phyloP scores from a whole-genome alignment of 2,797 vertebrate species.

The Microctenopoma steveboyesi region DNA sequence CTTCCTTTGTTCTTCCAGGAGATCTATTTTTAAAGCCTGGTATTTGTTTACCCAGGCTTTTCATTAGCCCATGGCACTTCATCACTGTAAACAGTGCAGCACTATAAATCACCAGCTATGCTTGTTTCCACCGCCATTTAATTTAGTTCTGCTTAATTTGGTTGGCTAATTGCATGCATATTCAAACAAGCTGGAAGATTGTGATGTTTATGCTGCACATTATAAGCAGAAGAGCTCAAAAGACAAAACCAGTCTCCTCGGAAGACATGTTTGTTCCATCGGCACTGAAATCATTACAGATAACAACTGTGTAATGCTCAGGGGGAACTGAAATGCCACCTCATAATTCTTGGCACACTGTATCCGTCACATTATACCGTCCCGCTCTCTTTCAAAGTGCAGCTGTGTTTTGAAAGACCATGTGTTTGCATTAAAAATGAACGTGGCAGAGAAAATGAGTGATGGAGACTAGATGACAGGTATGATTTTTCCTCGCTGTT shows the following conservation, averaged over 20 bases:
- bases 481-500: constrained; percentile 21
- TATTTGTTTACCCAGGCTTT: constrained; percentile 73
- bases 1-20: constrained; percentile 48
- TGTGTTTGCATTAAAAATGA: constrained; percentile 38
- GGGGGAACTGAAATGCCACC: constrained; percentile 62
- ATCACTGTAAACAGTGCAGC: constrained; percentile 65
- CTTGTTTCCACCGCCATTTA: constrained; percentile 74
- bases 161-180: constrained; percentile 77
- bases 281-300: constrained; percentile 60
- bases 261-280: constrained; percentile 47
- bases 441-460: constrained; percentile 36
- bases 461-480: constrained; percentile 57
- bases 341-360: constrained; percentile 43
- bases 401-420: constrained; percentile 42
- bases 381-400: constrained; percentile 39
- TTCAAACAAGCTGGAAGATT: constrained; percentile 74
- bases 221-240: constrained; percentile 44
- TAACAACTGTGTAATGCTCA: constrained; percentile 56
- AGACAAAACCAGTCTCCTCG: constrained; percentile 51
- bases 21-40: constrained; percentile 54
- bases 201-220: constrained; percentile 62
- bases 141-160: constrained; percentile 79
- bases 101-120: constrained; percentile 71
- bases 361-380: constrained; percentile 53
- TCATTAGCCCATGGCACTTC: constrained; percentile 67